Percentiles rank a stretch among this genome's conserved stretches.
Conservation (phyloP, 2,888 invertebrate genomes). For the Gari tellinella region DNA sequence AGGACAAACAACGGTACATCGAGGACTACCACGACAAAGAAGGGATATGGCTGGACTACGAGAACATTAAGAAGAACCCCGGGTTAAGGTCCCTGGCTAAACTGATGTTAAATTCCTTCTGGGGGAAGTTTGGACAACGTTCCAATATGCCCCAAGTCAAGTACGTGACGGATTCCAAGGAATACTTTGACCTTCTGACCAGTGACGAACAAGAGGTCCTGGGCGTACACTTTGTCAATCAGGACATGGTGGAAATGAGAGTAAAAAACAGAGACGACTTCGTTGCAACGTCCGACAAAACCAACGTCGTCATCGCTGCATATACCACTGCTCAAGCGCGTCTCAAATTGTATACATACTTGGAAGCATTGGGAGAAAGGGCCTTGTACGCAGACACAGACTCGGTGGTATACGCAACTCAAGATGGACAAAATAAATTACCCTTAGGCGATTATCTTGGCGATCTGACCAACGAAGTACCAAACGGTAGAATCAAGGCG, state of each 20-base stretch:
- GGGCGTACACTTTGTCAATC: slow-evolving; percentile 31
- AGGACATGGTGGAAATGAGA: slow-evolving; percentile 38
- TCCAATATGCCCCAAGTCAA: not conserved
- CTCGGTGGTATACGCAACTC: slow-evolving; percentile 26
- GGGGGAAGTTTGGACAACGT: slow-evolving; percentile 61
- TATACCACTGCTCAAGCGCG: slow-evolving; percentile 17
- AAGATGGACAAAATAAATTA: slow-evolving; percentile 22
- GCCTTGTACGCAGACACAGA: slow-evolving; percentile 35
- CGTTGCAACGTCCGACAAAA: slow-evolving; percentile 71
- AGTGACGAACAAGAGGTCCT: slow-evolving; percentile 41
- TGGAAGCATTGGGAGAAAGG: slow-evolving; percentile 6
- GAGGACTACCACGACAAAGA: slow-evolving; percentile 32
- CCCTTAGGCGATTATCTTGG: slow-evolving; percentile 15
- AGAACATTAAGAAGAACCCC: slow-evolving; percentile 42
- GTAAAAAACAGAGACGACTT: slow-evolving; percentile 30
- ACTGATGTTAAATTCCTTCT: slow-evolving; percentile 53
- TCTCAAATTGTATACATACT: slow-evolving; percentile 22
- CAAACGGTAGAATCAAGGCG: slow-evolving; percentile 37
- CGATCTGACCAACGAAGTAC: slow-evolving; percentile 40
- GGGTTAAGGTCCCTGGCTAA: slow-evolving; percentile 46
- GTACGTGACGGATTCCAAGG: too few species aligned
- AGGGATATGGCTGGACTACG: slow-evolving; percentile 36
- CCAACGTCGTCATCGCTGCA: slow-evolving; percentile 34
- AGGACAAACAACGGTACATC: slow-evolving; percentile 59
- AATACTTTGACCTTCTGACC: too few species aligned